Conservation (phyloP, 2,888 invertebrate species). For the Thereva unica region DNA sequence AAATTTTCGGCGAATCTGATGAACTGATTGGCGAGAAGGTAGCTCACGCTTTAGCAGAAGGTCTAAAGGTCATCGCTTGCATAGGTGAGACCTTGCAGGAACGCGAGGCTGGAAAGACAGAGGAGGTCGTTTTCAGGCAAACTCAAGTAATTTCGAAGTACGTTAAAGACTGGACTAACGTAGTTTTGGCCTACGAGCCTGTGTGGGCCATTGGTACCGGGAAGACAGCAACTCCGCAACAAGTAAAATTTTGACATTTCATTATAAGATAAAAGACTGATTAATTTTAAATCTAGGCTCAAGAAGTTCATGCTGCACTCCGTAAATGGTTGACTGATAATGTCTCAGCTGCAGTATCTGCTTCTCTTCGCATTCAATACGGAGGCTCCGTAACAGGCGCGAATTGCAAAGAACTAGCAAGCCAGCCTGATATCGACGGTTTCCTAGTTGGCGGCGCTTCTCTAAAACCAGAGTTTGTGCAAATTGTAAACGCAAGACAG, state of each 20-base stretch:
- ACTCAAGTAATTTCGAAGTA: conserved; percentile 81
- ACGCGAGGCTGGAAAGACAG: conserved; percentile 90
- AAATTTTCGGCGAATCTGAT: conserved; percentile 83
- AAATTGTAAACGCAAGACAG: conserved; percentile 85
- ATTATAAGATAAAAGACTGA: neutral
- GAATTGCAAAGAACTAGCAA: conserved; percentile 87
- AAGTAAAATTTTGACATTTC: conserved; percentile 60
- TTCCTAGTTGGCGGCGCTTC: conserved; percentile 99
- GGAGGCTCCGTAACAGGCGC: conserved; percentile 96
- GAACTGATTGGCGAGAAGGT: conserved; percentile 78
- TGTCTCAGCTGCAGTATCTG: conserved; percentile 76
- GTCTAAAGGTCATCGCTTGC: conserved; percentile 87
- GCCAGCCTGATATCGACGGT: conserved; percentile 93
- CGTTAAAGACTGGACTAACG: conserved; percentile 72
- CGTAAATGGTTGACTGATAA: conserved; percentile 84
- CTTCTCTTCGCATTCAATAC: conserved; percentile 86
- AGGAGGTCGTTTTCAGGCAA: conserved; percentile 92
- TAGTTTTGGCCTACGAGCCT: conserved; percentile 99
- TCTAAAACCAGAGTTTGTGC: conserved; percentile 94
- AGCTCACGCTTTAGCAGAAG: conserved; percentile 72
- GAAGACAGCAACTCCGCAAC: conserved; percentile 94
- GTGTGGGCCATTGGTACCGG: conserved; percentile 99
- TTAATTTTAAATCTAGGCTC: conserved; percentile 64
- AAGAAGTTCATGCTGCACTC: conserved; percentile 89
- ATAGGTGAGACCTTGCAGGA: conserved; percentile 97